phyloP scores from a whole-genome alignment of 2,888 invertebrate species.

The Achlya flavicornis region DNA sequence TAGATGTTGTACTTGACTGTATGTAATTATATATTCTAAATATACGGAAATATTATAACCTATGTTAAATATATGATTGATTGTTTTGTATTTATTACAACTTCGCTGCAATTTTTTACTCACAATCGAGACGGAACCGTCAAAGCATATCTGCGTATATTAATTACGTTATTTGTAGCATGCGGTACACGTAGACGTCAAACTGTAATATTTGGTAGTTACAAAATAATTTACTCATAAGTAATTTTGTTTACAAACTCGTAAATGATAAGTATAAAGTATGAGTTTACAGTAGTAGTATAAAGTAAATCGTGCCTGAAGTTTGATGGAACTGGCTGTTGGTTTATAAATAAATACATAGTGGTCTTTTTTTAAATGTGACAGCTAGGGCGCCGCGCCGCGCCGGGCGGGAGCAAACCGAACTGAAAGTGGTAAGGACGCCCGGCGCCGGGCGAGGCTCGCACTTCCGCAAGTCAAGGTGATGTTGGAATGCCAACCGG shows the following conservation, averaged over 20 bases:
- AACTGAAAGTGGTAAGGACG: constrained; percentile 70
- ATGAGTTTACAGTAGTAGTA: too few relatives aligned
- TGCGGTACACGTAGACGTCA: too few relatives aligned
- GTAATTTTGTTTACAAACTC: too few relatives aligned
- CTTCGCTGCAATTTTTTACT: not conserved
- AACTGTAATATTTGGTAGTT: too few relatives aligned
- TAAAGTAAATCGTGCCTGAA: too few relatives aligned
- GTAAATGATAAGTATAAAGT: too few relatives aligned
- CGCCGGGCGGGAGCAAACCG: constrained; percentile 38
- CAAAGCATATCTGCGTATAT: not conserved
- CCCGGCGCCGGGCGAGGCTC: constrained; percentile 41
- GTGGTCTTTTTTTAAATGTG: not conserved
- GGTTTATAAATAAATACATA: too few relatives aligned
- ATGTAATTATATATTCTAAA: not conserved
- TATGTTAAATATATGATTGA: not conserved
- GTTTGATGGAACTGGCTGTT: too few relatives aligned
- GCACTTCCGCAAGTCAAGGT: constrained; percentile 77
- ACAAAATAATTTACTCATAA: too few relatives aligned
- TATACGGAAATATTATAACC: not conserved
- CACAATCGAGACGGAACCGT: not conserved
- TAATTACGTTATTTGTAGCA: too few relatives aligned
- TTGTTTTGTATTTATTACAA: not conserved
- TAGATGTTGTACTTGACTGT: too few relatives aligned
- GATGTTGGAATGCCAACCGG: constrained; percentile 43
- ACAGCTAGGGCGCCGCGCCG: constrained; percentile 22